Evolutionary conservation across 2,888 invertebrate species (phyloP).

Genomic region (Carpatolechia fugitivella): DNA sequence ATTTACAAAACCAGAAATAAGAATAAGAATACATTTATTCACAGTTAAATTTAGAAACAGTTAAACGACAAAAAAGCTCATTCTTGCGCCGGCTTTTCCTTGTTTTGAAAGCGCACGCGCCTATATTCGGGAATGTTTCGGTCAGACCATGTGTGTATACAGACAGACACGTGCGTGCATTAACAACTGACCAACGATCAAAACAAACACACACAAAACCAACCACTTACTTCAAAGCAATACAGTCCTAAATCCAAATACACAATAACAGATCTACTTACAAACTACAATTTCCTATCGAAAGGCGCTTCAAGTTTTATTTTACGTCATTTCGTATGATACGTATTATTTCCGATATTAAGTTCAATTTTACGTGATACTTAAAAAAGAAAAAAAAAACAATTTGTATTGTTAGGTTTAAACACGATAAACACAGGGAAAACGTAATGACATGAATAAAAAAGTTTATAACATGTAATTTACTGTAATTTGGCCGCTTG

Average conservation of each 20-base stretch:
- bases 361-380: background rate
- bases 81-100: too few species aligned
- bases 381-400: background rate
- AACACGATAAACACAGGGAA: slow-evolving; percentile 21
- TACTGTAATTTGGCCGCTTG: slow-evolving; percentile 51
- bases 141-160: slow-evolving; percentile 2
- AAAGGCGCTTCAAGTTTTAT: background rate
- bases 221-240: background rate
- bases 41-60: too few species aligned
- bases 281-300: background rate
- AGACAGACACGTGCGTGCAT: slow-evolving; percentile 40
- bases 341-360: background rate
- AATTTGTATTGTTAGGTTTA: background rate
- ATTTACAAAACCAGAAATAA: too few species aligned
- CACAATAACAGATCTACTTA: background rate
- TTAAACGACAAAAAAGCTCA: too few species aligned
- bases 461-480: slow-evolving; percentile 48
- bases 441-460: slow-evolving; percentile 39
- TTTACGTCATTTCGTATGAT: background rate
- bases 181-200: slow-evolving; percentile 36
- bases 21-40: too few species aligned
- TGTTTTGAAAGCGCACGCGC: too few species aligned
- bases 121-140: too few species aligned
- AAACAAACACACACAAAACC: slow-evolving; percentile 20
- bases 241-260: slow-evolving; percentile 3